Conservation (phyloP, 1,140 invertebrate species). For the Nymphalis io region DNA sequence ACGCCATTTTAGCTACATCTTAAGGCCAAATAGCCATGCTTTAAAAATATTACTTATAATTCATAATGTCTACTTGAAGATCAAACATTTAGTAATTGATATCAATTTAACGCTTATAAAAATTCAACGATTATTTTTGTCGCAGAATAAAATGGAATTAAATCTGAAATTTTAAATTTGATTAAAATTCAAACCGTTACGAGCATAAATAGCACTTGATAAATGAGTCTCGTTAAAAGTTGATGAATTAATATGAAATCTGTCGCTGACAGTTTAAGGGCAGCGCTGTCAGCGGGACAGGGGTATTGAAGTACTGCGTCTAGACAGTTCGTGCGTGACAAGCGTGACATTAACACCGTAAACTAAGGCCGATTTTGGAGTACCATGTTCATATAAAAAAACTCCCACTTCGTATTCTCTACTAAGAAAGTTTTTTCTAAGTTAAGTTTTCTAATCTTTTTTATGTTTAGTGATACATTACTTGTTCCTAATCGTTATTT, state of each 20-base stretch:
- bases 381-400: not conserved
- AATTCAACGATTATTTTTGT: not conserved
- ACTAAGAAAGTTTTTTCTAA: too few relatives aligned
- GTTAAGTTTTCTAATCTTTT: too few relatives aligned
- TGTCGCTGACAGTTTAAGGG: conserved; percentile 24
- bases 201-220: not conserved
- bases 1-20: too few relatives aligned
- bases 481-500: too few relatives aligned
- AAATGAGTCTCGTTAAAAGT: conserved; percentile 1
- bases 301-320: conserved; percentile 13
- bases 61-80: too few relatives aligned
- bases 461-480: too few relatives aligned
- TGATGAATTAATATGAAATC: not conserved
- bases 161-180: not conserved
- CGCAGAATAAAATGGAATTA: not conserved
- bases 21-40: too few relatives aligned
- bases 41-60: too few relatives aligned
- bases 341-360: conserved; percentile 1
- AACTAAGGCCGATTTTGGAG: not conserved
- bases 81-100: too few relatives aligned
- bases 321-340: conserved; percentile 17
- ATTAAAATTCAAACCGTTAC: not conserved
- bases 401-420: not conserved
- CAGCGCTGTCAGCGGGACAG: conserved; percentile 7
- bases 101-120: not conserved